Evolutionary conservation across 2,888 invertebrate genomes (phyloP).

Genomic region (Himalopsyche anomala): DNA sequence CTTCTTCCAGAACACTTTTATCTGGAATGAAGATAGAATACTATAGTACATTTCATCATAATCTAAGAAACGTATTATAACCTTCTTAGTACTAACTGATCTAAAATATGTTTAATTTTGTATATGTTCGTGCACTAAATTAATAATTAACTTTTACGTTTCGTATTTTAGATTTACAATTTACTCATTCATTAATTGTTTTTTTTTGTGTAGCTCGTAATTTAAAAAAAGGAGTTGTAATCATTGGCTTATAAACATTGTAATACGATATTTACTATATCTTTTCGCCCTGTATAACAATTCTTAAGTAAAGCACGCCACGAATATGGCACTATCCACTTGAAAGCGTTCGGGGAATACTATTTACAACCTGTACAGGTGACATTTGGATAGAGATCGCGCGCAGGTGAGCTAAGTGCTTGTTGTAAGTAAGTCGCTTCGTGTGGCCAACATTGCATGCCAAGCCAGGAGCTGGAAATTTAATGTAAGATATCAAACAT

Average conservation of each 20-base stretch:
- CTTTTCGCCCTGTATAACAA: not conserved
- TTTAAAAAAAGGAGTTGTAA: too few species aligned
- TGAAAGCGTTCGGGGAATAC: slow-evolving; percentile 9
- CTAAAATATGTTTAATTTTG: too few species aligned
- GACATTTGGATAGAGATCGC: slow-evolving; percentile 34
- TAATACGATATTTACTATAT: too few species aligned
- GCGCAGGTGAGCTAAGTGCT: not conserved
- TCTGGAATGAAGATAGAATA: slow-evolving; percentile 74
- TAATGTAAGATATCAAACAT: not conserved
- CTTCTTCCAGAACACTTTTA: slow-evolving; percentile 81
- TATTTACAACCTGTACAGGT: slow-evolving; percentile 21
- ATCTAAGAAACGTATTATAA: too few species aligned
- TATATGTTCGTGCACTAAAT: too few species aligned
- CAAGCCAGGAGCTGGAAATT: not conserved
- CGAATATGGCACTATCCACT: slow-evolving; percentile 17
- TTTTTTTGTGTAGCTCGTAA: too few species aligned
- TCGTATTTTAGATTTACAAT: too few species aligned
- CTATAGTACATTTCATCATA: too few species aligned
- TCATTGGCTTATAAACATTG: too few species aligned
- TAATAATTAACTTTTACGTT: too few species aligned
- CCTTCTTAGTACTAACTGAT: too few species aligned
- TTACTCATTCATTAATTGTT: too few species aligned
- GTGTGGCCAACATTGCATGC: slow-evolving; percentile 23
- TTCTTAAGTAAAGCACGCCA: slow-evolving; percentile 13
- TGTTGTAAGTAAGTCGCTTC: slow-evolving; percentile 9